Conservation (phyloP, 2,797 vertebrate species). For the Poeciliopsis presidionis region DNA sequence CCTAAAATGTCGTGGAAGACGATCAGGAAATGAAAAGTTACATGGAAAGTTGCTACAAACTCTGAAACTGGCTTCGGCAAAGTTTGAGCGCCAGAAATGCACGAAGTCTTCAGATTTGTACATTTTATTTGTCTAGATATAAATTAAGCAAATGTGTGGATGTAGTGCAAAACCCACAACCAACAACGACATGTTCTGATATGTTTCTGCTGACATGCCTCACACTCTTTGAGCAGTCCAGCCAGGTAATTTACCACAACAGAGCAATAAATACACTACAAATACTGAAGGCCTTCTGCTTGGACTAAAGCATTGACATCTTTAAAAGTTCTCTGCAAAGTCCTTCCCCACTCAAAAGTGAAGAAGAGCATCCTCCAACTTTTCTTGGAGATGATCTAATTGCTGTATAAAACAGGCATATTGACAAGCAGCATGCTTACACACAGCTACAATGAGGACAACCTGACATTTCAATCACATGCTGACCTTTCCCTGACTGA, state of each 20-base stretch:
- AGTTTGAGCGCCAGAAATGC: not conserved
- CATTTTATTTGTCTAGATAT: not conserved
- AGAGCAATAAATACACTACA: conserved; percentile 25
- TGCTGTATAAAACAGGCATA: not conserved
- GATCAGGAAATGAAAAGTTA: not conserved
- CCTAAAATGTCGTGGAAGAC: conserved; percentile 3
- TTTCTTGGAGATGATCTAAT: not conserved
- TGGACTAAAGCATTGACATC: conserved; percentile 6
- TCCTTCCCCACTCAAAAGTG: not conserved
- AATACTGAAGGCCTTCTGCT: not conserved
- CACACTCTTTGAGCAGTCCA: not conserved
- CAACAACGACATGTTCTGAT: not conserved
- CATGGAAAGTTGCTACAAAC: conserved; percentile 26
- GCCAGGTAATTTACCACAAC: not conserved
- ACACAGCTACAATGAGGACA: conserved; percentile 1
- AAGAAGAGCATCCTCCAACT: conserved; percentile 14
- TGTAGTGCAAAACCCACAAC: not conserved
- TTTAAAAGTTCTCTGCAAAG: conserved; percentile 5
- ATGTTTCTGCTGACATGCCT: not conserved
- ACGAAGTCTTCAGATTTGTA: not conserved
- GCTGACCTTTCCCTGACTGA: conserved; percentile 17
- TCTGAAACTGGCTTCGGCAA: not conserved
- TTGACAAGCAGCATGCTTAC: not conserved
- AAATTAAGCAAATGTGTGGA: not conserved
- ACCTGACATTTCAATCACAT: conserved; percentile 15